Evolutionary conservation across 2,888 invertebrate genomes (phyloP), one percentile per base, ranked within the genome.

Genomic region (Monopis laevigella): DNA sequence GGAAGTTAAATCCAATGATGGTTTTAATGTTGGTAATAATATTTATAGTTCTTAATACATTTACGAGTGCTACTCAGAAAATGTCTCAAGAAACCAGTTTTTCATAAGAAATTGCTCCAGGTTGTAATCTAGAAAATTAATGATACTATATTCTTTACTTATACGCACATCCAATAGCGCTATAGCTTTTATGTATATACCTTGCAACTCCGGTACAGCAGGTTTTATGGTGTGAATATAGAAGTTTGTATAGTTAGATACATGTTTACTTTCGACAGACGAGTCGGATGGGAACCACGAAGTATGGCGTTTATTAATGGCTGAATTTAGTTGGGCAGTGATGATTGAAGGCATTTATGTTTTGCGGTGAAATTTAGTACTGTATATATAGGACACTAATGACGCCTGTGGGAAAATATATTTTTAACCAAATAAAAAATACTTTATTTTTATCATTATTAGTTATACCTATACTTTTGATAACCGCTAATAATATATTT

Each of bases 21-120:
- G n/a, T n/a, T n/a, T n/a, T n/a, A n/a, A n/a, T n/a, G n/a, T n/a
- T n/a, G n/a, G n/a, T n/a, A n/a, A n/a, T n/a, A n/a, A n/a, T n/a
- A n/a, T n/a, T n/a, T n/a, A n/a, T n/a, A n/a, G n/a, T n/a, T n/a
- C n/a, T n/a, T n/a, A n/a, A n/a, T n/a, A n/a, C n/a, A n/a, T n/a
- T n/a, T n/a, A n/a, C n/a, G n/a, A n/a, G n/a, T n/a, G n/a, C n/a
- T n/a, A 17, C 39, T 27, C 24, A 26, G 27, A 7, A 11, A n/a
- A 10, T 26, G 51, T 51, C 48, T 51, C 24, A 17, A 26, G 49
- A 54, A 62, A 65, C 65, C 58, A 62, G 65, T 65, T 65, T 64
- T 65, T 60, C 59, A 54, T 58, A 61, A 59, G 59, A 64, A 65
- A 67, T 64, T 58, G 55, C 55, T 45, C 47, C 18, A 41, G 48